Conservation (phyloP, 2,113 vertebrate genomes). For the Ictalurus punctatus region DNA sequence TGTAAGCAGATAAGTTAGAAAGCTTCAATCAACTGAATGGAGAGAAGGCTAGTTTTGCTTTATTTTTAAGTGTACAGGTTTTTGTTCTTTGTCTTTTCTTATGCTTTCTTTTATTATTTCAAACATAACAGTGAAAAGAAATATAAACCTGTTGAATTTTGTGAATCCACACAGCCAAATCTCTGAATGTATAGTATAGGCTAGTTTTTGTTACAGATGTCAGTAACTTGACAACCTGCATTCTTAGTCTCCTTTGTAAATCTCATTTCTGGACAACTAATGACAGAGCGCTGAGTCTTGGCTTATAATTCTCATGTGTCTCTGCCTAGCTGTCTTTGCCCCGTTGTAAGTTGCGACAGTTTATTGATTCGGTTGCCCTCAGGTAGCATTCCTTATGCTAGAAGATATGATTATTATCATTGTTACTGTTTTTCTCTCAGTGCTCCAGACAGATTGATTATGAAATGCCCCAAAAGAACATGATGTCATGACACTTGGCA, state of each 20-base stretch:
- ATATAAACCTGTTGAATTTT: not conserved
- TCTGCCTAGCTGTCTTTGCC: slow-evolving; percentile 60
- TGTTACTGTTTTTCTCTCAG: slow-evolving; percentile 46
- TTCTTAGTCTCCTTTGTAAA: slow-evolving; percentile 16
- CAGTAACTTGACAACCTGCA: slow-evolving; percentile 1
- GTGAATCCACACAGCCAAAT: not conserved
- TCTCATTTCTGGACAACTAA: slow-evolving; percentile 53
- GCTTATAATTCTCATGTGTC: slow-evolving; percentile 65
- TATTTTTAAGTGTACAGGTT: not conserved
- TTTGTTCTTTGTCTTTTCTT: not conserved
- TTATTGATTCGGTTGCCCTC: slow-evolving; percentile 64
- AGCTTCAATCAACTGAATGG: not conserved
- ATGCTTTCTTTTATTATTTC: not conserved
- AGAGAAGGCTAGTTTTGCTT: not conserved
- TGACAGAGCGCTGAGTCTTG: slow-evolving; percentile 61
- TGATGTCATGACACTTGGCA: slow-evolving; percentile 64
- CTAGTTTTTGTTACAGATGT: not conserved
- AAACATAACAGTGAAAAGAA: not conserved
- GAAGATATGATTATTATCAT: slow-evolving; percentile 71
- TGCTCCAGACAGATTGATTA: slow-evolving; percentile 59
- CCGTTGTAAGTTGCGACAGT: slow-evolving; percentile 64
- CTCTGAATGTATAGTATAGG: not conserved
- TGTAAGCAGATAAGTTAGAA: not conserved
- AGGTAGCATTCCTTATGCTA: slow-evolving; percentile 65
- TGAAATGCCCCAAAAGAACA: slow-evolving; percentile 60